Evolutionary conservation across 2,113 vertebrate genomes (phyloP).

Genomic region (Dipodomys stephensi): DNA sequence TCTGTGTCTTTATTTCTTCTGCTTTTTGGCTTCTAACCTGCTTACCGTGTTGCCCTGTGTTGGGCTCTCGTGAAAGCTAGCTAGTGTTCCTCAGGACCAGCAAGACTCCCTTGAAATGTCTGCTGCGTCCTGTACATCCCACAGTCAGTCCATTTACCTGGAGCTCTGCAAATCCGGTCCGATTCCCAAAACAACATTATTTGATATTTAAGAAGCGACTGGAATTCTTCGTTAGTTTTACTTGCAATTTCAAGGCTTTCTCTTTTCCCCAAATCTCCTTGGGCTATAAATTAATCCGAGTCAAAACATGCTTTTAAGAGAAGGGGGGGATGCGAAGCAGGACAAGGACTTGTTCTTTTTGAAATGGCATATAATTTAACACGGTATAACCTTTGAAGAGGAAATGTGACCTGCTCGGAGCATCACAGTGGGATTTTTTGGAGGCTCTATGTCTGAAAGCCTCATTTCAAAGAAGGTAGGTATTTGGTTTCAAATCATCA

Average conservation of each 20-base stretch:
- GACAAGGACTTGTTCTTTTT: conserved; percentile 74
- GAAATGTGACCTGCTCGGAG: conserved; percentile 69
- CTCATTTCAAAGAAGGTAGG: conserved; percentile 70
- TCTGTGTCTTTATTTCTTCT: background rate
- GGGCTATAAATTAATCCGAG: conserved; percentile 75
- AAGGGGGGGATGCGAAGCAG: conserved; percentile 53
- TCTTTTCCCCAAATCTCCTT: conserved; percentile 73
- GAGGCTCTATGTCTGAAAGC: conserved; percentile 75
- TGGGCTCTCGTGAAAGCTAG: background rate
- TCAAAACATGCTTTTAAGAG: conserved; percentile 78
- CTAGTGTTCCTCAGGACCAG: rapidly evolving
- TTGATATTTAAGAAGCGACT: conserved; percentile 63
- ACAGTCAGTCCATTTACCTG: background rate
- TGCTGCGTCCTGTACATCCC: background rate
- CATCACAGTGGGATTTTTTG: conserved; percentile 58
- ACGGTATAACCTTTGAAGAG: conserved; percentile 73
- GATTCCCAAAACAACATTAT: conserved; percentile 40
- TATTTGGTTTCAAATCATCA: conserved; percentile 83
- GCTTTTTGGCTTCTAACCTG: background rate
- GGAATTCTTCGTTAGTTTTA: conserved; percentile 73
- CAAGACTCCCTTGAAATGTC: background rate
- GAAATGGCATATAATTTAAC: conserved; percentile 76
- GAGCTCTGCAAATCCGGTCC: background rate
- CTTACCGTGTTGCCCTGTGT: background rate
- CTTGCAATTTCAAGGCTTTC: conserved; percentile 75